Conservation (phyloP, 2,888 invertebrate species). For the Cephus pygmeus region DNA sequence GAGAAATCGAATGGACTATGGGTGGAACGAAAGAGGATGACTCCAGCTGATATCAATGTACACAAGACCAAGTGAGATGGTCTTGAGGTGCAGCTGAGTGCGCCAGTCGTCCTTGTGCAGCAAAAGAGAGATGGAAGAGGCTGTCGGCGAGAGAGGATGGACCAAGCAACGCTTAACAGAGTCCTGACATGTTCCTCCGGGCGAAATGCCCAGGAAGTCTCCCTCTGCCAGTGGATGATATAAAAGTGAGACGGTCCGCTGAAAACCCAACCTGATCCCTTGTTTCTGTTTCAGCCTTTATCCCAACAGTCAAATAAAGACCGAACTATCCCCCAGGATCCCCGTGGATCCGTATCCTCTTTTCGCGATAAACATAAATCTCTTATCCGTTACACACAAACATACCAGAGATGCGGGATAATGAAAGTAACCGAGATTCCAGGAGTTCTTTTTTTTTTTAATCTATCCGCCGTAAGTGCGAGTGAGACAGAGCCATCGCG, state of each 20-base stretch:
- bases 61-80: background rate
- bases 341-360: background rate
- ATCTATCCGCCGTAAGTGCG: too few species aligned
- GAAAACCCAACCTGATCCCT: background rate
- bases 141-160: conserved; percentile 30
- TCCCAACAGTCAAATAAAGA: background rate
- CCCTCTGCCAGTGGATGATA: background rate
- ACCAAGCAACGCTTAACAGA: conserved; percentile 36
- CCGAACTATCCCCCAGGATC: background rate
- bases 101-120: background rate
- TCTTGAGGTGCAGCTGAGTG: background rate
- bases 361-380: background rate
- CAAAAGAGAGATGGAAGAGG: conserved; percentile 23
- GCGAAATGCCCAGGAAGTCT: background rate
- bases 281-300: background rate
- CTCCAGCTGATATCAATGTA: background rate
- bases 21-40: too few species aligned
- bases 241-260: background rate
- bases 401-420: background rate
- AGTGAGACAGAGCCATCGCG: background rate
- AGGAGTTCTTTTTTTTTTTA: background rate
- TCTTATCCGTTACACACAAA: background rate
- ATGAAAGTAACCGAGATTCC: background rate
- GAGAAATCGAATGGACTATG: background rate
- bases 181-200: conserved; percentile 37